These are phyloP conservation scores for Corythornis cristatus DNA, from an alignment of 2,113 vertebrate species.

Conservation along the genomic window DNA sequence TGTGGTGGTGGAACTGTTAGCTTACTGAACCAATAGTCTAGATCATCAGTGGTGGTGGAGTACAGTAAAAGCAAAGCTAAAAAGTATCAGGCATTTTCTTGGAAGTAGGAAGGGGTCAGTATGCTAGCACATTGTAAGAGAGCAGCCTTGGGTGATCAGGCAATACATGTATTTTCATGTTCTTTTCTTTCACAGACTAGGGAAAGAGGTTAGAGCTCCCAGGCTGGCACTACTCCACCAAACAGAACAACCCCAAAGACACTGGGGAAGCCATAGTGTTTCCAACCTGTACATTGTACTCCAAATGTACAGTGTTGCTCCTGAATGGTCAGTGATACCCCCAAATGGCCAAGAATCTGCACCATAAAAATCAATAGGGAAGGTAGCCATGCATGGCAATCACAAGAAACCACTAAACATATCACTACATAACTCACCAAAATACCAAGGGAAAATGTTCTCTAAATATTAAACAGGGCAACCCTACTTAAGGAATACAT, in stretches of 20 bases:
- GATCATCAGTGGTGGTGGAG: not conserved
- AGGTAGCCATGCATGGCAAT: not conserved
- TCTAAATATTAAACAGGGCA: not conserved
- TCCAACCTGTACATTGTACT: not conserved
- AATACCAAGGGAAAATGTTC: not conserved
- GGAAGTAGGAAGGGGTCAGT: not conserved
- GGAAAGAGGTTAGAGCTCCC: not conserved
- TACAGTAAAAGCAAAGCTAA: not conserved
- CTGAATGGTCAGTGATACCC: not conserved
- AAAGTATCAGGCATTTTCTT: not conserved
- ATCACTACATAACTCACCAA: not conserved
- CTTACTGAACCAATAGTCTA: not conserved
- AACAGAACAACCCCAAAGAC: not conserved
- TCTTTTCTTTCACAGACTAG: not conserved
- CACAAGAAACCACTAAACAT: not conserved
- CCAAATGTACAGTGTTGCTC: not conserved
- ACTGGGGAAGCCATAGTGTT: not conserved
- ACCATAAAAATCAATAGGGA: not conserved
- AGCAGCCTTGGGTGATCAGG: not conserved
- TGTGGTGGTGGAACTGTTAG: not conserved
- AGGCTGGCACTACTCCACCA: not conserved
- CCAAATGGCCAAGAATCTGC: not conserved
- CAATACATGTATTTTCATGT: not conserved
- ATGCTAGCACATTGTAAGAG: not conserved
- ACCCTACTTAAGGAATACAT: not conserved